A percentile compares a stretch with the other conserved stretches of the same genome.
phyloP scores from a whole-genome alignment of 2,113 vertebrate genomes.

The Alaudala cheleensis region DNA sequence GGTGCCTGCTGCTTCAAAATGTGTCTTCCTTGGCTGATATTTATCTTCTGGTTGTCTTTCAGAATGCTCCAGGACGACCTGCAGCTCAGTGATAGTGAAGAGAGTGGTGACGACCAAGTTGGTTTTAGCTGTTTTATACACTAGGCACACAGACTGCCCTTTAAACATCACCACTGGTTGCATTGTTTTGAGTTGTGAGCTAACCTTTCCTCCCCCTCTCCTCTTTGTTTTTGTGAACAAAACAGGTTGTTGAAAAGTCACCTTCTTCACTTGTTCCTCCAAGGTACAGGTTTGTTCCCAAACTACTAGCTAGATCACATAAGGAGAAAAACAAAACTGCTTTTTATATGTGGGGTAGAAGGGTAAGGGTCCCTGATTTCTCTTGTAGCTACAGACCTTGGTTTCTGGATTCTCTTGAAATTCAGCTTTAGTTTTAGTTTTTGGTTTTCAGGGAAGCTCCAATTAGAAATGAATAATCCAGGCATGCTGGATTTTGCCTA shows the following conservation, averaged over 20 bases:
- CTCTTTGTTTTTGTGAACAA: slow-evolving; percentile 44
- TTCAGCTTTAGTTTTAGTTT: background rate
- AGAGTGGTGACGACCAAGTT: slow-evolving; percentile 76
- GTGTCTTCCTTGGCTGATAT: slow-evolving; percentile 1
- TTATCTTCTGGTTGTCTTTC: slow-evolving; percentile 46
- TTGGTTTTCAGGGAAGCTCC: background rate
- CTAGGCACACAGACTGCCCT: slow-evolving; percentile 13
- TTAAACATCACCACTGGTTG: background rate
- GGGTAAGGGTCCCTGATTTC: background rate
- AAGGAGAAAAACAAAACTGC: background rate
- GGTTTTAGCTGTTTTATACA: slow-evolving; percentile 23
- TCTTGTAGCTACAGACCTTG: background rate
- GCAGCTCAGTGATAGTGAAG: slow-evolving; percentile 81
- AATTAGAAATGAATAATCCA: background rate
- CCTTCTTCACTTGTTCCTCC: slow-evolving; percentile 68
- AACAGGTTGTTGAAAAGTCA: slow-evolving; percentile 75
- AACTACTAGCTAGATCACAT: background rate
- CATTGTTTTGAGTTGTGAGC: background rate
- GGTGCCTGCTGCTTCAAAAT: background rate
- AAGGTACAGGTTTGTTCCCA: slow-evolving; percentile 74
- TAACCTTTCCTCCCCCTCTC: slow-evolving; percentile 61
- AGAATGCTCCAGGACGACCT: slow-evolving; percentile 80
- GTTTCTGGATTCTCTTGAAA: background rate
- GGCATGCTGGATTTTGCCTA: background rate
- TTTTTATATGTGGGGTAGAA: background rate